Base-by-base conservation (phyloP, 2,888 invertebrate species). In the Nomada ruficornis region DNA sequence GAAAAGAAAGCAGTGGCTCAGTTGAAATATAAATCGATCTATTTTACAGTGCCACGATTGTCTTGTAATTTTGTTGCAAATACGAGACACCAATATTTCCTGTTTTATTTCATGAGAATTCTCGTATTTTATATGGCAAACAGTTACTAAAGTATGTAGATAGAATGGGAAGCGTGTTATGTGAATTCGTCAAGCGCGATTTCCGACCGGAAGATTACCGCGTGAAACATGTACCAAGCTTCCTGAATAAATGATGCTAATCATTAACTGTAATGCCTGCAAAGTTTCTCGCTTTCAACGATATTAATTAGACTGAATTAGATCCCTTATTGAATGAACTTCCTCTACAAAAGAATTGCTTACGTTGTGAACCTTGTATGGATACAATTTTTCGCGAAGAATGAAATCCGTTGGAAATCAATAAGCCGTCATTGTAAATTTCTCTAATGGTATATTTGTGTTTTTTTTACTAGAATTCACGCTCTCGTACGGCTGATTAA, bases 201-300 rank as follows among this genome's bases (percentile, higher is more conserved):
- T 82, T 82, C 71, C 75, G 54, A 67, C 60, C 69, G 78, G 78
- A 82, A 76, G 59, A 64, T 68, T 57, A 20, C 42, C 62, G 18
- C 62, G 55, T 26, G 67, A 75, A 72, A n/a, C 42, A 23, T 18
- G 57, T 23, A 44, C 23, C 65, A 15, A 18, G 26, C 63, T 77
- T 71, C 64, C 64, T 57, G 29, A 7, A 42, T 54, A 23, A 69
- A 57, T 26, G 55, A 59, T 54, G n/a, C 18, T 50, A 60, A 72
- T 57, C 57, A 44, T 77, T 67, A 55, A 57, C 57, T 26, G 57
- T 60, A 50, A 50, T 55, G 47, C 42, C 7, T 20, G 15, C 18
- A 67, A 15, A 42, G 55, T 78, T 44, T 29, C 50, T 44, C 26
- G 20, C 29, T 52, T 67, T 54, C 50, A 29, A 63, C 57, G 26